A percentile compares a stretch with the other conserved stretches of the same genome.
These are phyloP conservation scores for Oncopodura yosiiana DNA, from an alignment of 1,140 invertebrate genomes.

Conservation along the genomic window DNA sequence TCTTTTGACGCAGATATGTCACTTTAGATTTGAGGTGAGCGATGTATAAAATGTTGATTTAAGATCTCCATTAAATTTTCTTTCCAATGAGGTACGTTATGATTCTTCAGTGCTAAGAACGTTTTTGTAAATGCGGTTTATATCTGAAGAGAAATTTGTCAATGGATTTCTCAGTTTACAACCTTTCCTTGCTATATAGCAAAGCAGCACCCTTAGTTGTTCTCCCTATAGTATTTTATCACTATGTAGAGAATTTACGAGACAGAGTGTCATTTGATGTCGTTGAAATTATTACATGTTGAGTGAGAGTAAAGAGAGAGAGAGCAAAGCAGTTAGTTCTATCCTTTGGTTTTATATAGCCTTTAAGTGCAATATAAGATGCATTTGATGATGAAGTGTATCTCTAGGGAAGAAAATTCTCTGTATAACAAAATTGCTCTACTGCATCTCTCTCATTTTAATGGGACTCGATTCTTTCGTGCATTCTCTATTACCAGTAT, in stretches of 20 bases:
- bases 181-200: background rate
- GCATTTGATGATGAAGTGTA: conserved; percentile 24
- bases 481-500: too few species aligned
- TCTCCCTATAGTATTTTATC: conserved; percentile 16
- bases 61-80: background rate
- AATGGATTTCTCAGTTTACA: conserved; percentile 18
- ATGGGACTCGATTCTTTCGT: background rate
- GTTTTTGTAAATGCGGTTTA: background rate
- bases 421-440: too few species aligned
- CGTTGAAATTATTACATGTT: conserved; percentile 28
- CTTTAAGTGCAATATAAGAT: background rate
- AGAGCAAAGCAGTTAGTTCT: background rate
- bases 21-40: too few species aligned
- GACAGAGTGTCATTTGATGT: conserved; percentile 26
- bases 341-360: background rate
- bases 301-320: too few species aligned
- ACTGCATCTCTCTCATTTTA: background rate
- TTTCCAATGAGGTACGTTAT: background rate
- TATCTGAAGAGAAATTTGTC: background rate
- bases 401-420: conserved; percentile 1
- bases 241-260: conserved; percentile 31
- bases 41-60: too few species aligned
- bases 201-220: background rate
- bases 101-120: background rate
- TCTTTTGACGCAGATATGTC: too few species aligned